Percentiles rank a stretch among this genome's conserved stretches.
These are phyloP conservation scores for Acrobeloides nanus DNA, from an alignment of 2,888 invertebrate species.

Conservation along the genomic window DNA sequence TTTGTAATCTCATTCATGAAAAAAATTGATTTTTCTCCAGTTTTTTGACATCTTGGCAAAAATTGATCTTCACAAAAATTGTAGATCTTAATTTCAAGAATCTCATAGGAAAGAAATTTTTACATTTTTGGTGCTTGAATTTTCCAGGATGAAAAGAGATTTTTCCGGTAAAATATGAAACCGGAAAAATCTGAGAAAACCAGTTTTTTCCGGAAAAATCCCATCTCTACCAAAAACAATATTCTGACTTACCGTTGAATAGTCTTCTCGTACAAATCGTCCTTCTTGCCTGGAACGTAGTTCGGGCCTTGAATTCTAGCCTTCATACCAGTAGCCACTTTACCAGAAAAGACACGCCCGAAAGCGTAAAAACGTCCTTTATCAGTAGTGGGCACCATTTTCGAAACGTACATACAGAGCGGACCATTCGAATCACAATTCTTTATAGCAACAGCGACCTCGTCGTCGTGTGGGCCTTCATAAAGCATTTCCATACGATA, in stretches of 20 bases:
- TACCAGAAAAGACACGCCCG: conserved; percentile 98
- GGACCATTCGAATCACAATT: conserved; percentile 91
- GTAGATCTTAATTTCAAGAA: too few species aligned
- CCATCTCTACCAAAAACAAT: too few species aligned
- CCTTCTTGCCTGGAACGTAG: conserved; percentile 93
- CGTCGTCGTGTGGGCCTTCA: conserved; percentile 94
- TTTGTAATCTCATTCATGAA: not conserved
- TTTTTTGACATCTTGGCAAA: too few species aligned
- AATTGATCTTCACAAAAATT: too few species aligned
- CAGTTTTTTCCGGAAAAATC: too few species aligned
- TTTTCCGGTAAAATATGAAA: too few species aligned
- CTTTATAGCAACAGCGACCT: conserved; percentile 72
- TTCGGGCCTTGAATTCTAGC: conserved; percentile 99
- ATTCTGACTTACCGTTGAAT: conserved; percentile 73
- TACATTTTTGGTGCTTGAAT: too few species aligned
- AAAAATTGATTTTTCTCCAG: too few species aligned
- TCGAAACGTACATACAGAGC: conserved; percentile 99
- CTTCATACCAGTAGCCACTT: conserved; percentile 60
- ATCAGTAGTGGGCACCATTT: conserved; percentile 99
- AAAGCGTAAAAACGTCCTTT: conserved; percentile 99
- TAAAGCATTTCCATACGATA: conserved; percentile 99
- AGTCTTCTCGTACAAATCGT: conserved; percentile 95
- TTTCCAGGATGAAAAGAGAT: too few species aligned
- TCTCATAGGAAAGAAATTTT: too few species aligned
- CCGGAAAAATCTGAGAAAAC: too few species aligned